Evolutionary conservation across 2,888 invertebrate genomes (phyloP), one percentile per base, ranked within the genome.

Genomic region (Thyatira batis): DNA sequence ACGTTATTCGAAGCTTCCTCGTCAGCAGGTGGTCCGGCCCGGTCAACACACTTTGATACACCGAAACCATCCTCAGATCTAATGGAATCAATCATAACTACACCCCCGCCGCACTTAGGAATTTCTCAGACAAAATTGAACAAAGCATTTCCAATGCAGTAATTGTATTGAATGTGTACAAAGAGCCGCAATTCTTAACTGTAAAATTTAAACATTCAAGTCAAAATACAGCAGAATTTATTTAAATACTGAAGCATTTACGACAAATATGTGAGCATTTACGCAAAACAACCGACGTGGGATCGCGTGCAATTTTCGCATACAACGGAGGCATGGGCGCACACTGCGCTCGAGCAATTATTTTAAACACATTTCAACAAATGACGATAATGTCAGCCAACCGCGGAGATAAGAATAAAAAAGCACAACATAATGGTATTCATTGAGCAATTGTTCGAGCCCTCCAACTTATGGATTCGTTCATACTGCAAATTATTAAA

Each of bases 291-390:
- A 77, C 76, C 76, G 78, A 73, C 78, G 69, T 76, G 79, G 73
- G 80, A 86, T 91, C 82, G 91, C 91, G 89, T 89, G 91, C 89
- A 84, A 86, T 87, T 87, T 87, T 84, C 80, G 71, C 81, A 82
- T 82, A 86, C 85, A 80, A 81, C 82, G 72, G 76, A 77, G 82
- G 82, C 83, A 87, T 84, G 87, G 76, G 84, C 80, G 80, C 82
- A 78, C 89, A 83, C 82, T 78, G 84, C 81, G 73, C 80, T 76
- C 80, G 78, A 77, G 80, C 89, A 91, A 92, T 92, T 92, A 92
- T 90, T 91, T 90, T 92, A 92, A 92, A 91, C 80, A 89, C 91
- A 87, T 90, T 92, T 91, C 90, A 89, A 91, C 91, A 90, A 91
- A 89, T 87, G 88, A 89, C 81, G 85, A 85, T 89, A 89, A 90